Percentiles rank a stretch among this genome's conserved stretches.
phyloP scores from a whole-genome alignment of 2,113 vertebrate genomes.

The Dicentrarchus labrax region DNA sequence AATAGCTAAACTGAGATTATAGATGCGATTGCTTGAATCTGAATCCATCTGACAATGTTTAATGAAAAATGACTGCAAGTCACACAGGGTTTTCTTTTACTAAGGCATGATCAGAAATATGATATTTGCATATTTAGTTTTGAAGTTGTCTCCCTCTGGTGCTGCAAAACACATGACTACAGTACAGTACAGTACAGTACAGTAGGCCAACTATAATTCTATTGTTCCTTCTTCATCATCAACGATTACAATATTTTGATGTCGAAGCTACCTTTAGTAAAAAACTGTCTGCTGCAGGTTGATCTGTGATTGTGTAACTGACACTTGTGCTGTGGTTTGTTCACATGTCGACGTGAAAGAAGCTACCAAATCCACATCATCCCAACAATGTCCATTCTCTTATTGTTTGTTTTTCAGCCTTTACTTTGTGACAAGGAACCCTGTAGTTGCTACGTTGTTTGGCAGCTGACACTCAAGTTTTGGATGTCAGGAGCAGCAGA shows the following conservation, averaged over 20 bases:
- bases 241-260: neutral
- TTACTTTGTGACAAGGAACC: neutral
- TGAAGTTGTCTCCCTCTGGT: conserved; percentile 1
- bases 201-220: too few relatives aligned
- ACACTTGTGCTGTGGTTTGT: conserved; percentile 1
- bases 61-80: conserved; percentile 2
- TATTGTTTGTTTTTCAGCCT: conserved; percentile 2
- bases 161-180: neutral
- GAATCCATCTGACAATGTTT: neutral
- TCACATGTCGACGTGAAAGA: neutral
- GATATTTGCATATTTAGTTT: conserved; percentile 15
- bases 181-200: neutral
- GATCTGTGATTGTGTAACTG: neutral
- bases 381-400: neutral
- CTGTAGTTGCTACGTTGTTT: neutral
- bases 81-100: neutral
- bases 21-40: neutral
- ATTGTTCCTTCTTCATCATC: too few relatives aligned
- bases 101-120: neutral
- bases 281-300: neutral
- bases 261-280: neutral
- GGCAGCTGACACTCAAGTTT: neutral
- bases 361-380: conserved; percentile 5
- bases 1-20: neutral
- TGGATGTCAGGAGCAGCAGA: neutral